These are phyloP conservation scores for Peromyscus melanophrys DNA, from an alignment of 2,797 vertebrate genomes.

Conservation along the genomic window DNA sequence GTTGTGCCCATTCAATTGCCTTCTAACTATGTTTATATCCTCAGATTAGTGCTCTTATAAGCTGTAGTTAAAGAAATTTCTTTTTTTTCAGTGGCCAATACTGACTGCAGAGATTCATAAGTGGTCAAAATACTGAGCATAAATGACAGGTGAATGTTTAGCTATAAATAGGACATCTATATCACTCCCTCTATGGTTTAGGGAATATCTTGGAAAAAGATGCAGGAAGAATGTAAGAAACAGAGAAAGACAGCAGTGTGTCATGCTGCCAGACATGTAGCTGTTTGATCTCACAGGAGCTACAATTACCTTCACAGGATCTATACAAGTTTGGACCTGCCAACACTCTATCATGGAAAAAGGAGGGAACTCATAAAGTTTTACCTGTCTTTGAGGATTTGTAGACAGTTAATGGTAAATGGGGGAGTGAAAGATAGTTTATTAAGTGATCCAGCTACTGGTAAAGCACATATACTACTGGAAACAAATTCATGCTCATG, in stretches of 20 bases:
- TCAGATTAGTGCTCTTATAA: background rate
- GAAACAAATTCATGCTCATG: background rate
- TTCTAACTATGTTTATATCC: background rate
- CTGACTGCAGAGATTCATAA: background rate
- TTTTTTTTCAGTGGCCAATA: background rate
- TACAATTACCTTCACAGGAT: background rate
- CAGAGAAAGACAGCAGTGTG: background rate
- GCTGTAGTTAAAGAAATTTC: background rate
- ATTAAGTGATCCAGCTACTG: background rate
- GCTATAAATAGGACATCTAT: background rate
- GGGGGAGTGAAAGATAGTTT: background rate
- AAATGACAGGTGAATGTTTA: background rate
- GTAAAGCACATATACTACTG: background rate
- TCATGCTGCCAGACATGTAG: background rate
- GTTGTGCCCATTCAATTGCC: background rate
- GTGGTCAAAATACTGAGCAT: background rate
- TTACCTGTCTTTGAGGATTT: background rate
- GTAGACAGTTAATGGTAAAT: background rate
- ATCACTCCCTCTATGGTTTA: background rate
- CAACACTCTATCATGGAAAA: too few relatives aligned
- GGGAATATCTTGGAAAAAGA: background rate
- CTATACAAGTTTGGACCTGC: background rate
- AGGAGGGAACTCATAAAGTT: too few relatives aligned
- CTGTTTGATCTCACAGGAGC: background rate
- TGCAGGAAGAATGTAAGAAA: background rate